phyloP scores from a whole-genome alignment of 2,113 vertebrate genomes.

The Oncorhynchus kisutch region DNA sequence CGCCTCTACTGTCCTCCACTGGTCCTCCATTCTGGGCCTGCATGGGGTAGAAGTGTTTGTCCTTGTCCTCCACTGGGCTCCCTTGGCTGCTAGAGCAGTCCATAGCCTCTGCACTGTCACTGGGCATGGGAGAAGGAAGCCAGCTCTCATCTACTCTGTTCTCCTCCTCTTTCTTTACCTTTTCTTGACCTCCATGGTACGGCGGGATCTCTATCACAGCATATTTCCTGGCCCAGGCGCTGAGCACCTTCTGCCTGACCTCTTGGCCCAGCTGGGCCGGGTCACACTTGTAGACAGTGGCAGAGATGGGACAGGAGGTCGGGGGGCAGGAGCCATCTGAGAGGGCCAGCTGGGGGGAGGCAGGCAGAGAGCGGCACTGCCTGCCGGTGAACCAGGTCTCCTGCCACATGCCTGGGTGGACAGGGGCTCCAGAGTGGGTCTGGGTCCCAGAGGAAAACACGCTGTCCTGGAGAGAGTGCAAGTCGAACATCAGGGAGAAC shows the following conservation, averaged over 20 bases:
- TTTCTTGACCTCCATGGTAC: constrained; percentile 63
- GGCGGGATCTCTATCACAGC: constrained; percentile 89
- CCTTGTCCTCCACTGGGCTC: constrained; percentile 67
- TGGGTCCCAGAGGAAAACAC: constrained; percentile 60
- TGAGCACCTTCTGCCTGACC: constrained; percentile 72
- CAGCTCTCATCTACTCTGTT: constrained; percentile 38
- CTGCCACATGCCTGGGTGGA: constrained; percentile 68
- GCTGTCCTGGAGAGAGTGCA: constrained; percentile 83
- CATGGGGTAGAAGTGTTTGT: constrained; percentile 1
- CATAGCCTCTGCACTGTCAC: constrained; percentile 84
- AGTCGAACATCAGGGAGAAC: constrained; percentile 92
- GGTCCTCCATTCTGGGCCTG: not conserved
- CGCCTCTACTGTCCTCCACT: constrained; percentile 13
- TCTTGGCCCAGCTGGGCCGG: constrained; percentile 68
- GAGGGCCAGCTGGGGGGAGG: constrained; percentile 82
- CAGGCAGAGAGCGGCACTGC: constrained; percentile 86
- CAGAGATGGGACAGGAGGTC: constrained; percentile 65
- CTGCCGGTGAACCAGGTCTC: constrained; percentile 74
- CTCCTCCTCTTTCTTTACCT: constrained; percentile 36
- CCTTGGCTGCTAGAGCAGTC: constrained; percentile 82
- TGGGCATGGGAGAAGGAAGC: constrained; percentile 48
- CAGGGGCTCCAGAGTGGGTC: constrained; percentile 50
- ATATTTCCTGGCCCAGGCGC: constrained; percentile 83
- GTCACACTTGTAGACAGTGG: constrained; percentile 69
- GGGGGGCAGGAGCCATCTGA: constrained; percentile 69